These are phyloP conservation scores for Prenolepis imparis DNA, from an alignment of 2,888 invertebrate genomes.

Conservation along the genomic window DNA sequence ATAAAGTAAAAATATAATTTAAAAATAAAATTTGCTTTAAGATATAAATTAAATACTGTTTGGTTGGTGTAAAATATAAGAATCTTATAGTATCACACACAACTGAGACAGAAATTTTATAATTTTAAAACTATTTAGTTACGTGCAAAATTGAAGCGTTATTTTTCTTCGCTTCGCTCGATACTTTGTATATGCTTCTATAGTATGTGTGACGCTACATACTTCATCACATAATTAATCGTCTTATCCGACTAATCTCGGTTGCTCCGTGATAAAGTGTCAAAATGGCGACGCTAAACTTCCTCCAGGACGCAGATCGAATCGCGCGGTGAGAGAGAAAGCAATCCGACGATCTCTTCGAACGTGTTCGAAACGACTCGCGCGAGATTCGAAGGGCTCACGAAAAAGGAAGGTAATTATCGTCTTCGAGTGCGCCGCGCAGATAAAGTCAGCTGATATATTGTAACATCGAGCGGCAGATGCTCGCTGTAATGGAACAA, in stretches of 20 bases:
- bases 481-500: slow-evolving; percentile 25
- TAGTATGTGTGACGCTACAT: background rate
- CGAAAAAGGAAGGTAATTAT: slow-evolving; percentile 60
- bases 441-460: slow-evolving; percentile 29
- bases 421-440: slow-evolving; percentile 32
- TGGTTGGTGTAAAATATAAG: background rate
- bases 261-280: slow-evolving; percentile 14
- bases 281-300: slow-evolving; percentile 37
- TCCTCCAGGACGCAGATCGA: slow-evolving; percentile 27
- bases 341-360: slow-evolving; percentile 57
- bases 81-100: background rate
- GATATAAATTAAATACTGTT: background rate
- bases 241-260: background rate
- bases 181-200: background rate
- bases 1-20: background rate
- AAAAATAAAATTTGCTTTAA: background rate
- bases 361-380: slow-evolving; percentile 44
- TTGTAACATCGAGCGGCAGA: slow-evolving; percentile 28
- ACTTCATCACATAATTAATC: slow-evolving; percentile 15
- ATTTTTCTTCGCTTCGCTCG: background rate
- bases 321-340: slow-evolving; percentile 28
- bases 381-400: slow-evolving; percentile 48
- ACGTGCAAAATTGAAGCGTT: background rate
- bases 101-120: background rate
- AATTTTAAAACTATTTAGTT: background rate